A percentile compares a stretch with the other conserved stretches of the same genome.
phyloP scores from a whole-genome alignment of 2,797 vertebrate species.

The Lacerta agilis region DNA sequence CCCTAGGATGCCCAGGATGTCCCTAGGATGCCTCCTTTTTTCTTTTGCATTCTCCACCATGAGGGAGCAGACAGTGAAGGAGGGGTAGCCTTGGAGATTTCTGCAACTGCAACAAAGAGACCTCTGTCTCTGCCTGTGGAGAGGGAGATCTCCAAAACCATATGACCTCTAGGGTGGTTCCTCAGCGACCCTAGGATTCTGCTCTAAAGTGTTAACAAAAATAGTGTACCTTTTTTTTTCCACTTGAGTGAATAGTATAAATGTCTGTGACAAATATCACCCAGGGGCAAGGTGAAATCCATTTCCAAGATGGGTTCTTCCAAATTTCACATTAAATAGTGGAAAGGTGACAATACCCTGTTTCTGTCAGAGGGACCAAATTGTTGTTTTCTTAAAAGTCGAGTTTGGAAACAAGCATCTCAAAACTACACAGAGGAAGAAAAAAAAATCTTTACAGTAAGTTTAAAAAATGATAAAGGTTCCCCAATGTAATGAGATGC shows the following conservation, averaged over 20 bases:
- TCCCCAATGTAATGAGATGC: slow-evolving; percentile 69
- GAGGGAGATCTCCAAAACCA: not conserved
- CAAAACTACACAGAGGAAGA: slow-evolving; percentile 57
- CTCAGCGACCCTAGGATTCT: not conserved
- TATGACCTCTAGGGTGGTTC: not conserved
- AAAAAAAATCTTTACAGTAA: slow-evolving; percentile 58
- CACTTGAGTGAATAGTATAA: slow-evolving; percentile 12
- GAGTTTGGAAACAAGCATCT: slow-evolving; percentile 32
- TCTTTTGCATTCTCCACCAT: too few species aligned
- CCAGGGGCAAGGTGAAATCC: not conserved
- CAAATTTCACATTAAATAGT: slow-evolving; percentile 28
- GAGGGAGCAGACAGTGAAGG: too few species aligned
- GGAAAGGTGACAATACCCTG: not conserved
- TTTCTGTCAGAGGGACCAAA: not conserved
- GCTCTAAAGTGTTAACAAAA: not conserved
- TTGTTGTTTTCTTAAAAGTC: slow-evolving; percentile 24
- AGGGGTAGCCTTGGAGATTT: too few species aligned
- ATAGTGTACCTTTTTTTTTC: not conserved
- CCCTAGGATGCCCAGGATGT: too few species aligned
- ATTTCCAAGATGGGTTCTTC: slow-evolving; percentile 24
- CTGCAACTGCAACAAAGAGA: too few species aligned
- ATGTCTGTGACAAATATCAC: not conserved
- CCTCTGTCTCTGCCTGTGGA: not conserved
- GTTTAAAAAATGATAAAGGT: slow-evolving; percentile 70
- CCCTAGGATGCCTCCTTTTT: too few species aligned